Percentiles rank a stretch among this genome's conserved stretches.
These are phyloP conservation scores for Cirrhinus molitorella DNA, from an alignment of 2,797 vertebrate genomes.

Conservation along the genomic window DNA sequence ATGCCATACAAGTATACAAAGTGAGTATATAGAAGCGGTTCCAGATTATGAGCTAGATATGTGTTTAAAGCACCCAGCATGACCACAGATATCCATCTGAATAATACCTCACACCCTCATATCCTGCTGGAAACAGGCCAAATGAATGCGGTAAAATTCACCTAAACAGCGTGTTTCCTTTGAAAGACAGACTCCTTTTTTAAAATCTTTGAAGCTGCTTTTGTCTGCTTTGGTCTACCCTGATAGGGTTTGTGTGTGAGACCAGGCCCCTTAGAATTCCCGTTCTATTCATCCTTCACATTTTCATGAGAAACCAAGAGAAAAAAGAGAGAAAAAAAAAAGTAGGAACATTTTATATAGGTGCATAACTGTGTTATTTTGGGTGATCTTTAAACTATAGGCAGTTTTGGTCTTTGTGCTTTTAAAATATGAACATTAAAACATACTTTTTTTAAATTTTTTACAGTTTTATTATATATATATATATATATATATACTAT, in stretches of 20 bases:
- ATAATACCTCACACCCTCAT: slow-evolving; percentile 58
- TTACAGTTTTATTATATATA: too few relatives aligned
- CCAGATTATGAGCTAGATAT: slow-evolving; percentile 1
- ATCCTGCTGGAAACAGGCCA: slow-evolving; percentile 53
- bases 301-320: slow-evolving; percentile 60
- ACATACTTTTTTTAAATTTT: background rate
- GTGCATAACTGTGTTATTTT: slow-evolving; percentile 19
- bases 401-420: background rate
- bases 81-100: slow-evolving; percentile 53
- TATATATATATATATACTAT: too few relatives aligned
- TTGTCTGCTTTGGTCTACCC: slow-evolving; percentile 41
- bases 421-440: background rate
- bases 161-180: slow-evolving; percentile 28
- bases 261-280: slow-evolving; percentile 49
- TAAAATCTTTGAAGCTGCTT: slow-evolving; percentile 47
- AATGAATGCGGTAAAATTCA: slow-evolving; percentile 47
- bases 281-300: slow-evolving; percentile 48
- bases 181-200: slow-evolving; percentile 49
- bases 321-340: slow-evolving; percentile 37
- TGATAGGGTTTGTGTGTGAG: slow-evolving; percentile 43
- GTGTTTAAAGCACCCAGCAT: slow-evolving; percentile 21
- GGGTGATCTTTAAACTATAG: background rate
- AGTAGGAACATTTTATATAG: background rate
- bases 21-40: slow-evolving; percentile 3
- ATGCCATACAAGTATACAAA: background rate